Evolutionary conservation across 2,797 vertebrate genomes (phyloP), one percentile per base, ranked within the genome.

Genomic region (Pantherophis alleghaniensis): DNA sequence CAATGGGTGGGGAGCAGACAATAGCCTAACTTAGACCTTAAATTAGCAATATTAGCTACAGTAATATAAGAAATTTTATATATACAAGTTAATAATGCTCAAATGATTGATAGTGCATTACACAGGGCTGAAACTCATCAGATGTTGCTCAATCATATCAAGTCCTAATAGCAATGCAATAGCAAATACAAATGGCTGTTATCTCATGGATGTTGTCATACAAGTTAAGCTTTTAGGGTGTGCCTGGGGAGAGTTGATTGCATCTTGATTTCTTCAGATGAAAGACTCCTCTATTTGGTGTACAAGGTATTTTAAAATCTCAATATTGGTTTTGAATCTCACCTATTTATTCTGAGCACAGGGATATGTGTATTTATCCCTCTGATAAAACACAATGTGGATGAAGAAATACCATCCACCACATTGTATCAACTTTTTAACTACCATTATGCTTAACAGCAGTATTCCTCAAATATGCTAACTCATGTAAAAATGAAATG

Each of bases 191-290:
- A 55, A 56, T 4, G 86, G 13, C 14, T 61, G 90, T 24, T 42
- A 66, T 57, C 59, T 59, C 53, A 51, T 7, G 51, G 69, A 37
- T 60, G 24, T 55, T 14, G 6, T 47, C 51, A 63, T 66, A 51
- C 51, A 89, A 86, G 42, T 14, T 11, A 32, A 88, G 6, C 86
- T 22, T 14, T 28, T 28, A 55, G 24, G 57, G n/a, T 83, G n/a
- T 83, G 57, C n/a, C n/a, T 55, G 26, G 42, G 42, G 4, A n/a
- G 53, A 60, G 42, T 13, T 60, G 66, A 88, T 16, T 20, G 32
- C 47, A 86, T 11, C 87, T 91, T 91, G 26, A 89, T 89, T 93
- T 89, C 69, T 86, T 91, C 26, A 32, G n/a, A 24, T 93, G 59
- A 91, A 24, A 83, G 66, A 32, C 14, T 86, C 10, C 63, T 66